These are phyloP conservation scores for Chaetorhynchus papuensis DNA, from an alignment of 2,113 vertebrate species.

Conservation along the genomic window DNA sequence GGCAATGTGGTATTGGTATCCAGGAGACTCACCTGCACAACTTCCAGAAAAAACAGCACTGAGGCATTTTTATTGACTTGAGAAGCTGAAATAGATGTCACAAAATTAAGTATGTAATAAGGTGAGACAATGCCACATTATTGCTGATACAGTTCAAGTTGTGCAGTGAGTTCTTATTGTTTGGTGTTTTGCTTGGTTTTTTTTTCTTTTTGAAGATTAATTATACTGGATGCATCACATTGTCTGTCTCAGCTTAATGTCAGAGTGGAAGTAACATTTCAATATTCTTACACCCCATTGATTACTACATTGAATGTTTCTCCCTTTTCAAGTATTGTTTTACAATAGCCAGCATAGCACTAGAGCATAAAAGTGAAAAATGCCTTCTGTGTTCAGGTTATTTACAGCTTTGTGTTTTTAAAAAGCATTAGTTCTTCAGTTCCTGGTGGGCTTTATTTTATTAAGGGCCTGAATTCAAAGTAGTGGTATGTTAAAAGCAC, in stretches of 20 bases:
- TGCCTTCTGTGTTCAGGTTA: neutral
- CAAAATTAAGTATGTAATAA: neutral
- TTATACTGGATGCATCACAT: neutral
- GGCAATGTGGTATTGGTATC: neutral
- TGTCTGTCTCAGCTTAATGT: neutral
- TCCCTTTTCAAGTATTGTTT: neutral
- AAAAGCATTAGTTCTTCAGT: neutral
- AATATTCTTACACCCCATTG: neutral
- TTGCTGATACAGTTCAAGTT: neutral
- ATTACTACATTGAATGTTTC: neutral
- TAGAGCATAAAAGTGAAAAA: neutral
- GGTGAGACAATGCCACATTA: neutral
- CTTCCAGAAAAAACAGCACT: neutral
- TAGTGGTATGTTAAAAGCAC: neutral
- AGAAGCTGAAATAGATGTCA: neutral
- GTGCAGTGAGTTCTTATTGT: neutral
- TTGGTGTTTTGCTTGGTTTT: neutral
- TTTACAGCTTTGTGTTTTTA: neutral
- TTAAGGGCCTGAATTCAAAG: neutral
- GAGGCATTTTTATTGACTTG: neutral
- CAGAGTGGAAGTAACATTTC: neutral
- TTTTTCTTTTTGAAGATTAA: neutral
- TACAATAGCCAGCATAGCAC: neutral
- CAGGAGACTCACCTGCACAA: neutral
- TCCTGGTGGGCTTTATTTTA: neutral